These are phyloP conservation scores for Telenomus remus DNA, from an alignment of 1,140 invertebrate species.

Conservation along the genomic window DNA sequence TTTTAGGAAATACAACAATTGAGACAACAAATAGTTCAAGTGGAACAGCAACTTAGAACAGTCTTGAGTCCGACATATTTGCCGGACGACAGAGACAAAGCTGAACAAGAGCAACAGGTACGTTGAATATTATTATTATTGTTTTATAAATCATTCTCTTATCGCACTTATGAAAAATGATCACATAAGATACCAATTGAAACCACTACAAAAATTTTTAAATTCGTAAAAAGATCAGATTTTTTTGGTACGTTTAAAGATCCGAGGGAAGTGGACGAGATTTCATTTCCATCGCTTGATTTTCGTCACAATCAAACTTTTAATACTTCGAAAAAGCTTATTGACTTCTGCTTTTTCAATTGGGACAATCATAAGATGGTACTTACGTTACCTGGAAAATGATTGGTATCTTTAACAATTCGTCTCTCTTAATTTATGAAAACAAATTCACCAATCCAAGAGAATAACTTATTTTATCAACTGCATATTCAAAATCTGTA, in stretches of 20 bases:
- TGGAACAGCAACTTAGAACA: slow-evolving; percentile 89
- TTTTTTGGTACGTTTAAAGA: no score
- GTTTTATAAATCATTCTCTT: slow-evolving; percentile 67
- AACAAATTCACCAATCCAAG: slow-evolving; percentile 59
- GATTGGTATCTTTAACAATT: slow-evolving; percentile 69
- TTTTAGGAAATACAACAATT: slow-evolving; percentile 88
- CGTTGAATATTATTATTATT: slow-evolving; percentile 75
- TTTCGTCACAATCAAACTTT: no score
- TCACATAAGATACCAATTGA: slow-evolving; percentile 71
- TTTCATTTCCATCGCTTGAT: slow-evolving; percentile 16
- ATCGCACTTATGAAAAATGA: slow-evolving; percentile 62
- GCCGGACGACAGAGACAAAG: slow-evolving; percentile 88
- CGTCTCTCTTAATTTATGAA: slow-evolving; percentile 50
- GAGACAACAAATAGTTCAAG: slow-evolving; percentile 87
- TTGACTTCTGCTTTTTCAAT: no score
- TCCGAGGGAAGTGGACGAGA: slow-evolving; percentile 15
- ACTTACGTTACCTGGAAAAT: slow-evolving; percentile 64
- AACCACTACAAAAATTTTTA: slow-evolving; percentile 61
- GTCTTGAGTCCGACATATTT: slow-evolving; percentile 87
- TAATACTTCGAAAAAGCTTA: no score
- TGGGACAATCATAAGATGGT: slow-evolving; percentile 54
- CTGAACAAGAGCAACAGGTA: slow-evolving; percentile 93
- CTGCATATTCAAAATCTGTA: slow-evolving; percentile 17
- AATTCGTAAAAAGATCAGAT: no score
- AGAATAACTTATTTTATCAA: slow-evolving; percentile 71